Conservation (phyloP, 2,888 invertebrate genomes). For the Cacoxenus indagator region DNA sequence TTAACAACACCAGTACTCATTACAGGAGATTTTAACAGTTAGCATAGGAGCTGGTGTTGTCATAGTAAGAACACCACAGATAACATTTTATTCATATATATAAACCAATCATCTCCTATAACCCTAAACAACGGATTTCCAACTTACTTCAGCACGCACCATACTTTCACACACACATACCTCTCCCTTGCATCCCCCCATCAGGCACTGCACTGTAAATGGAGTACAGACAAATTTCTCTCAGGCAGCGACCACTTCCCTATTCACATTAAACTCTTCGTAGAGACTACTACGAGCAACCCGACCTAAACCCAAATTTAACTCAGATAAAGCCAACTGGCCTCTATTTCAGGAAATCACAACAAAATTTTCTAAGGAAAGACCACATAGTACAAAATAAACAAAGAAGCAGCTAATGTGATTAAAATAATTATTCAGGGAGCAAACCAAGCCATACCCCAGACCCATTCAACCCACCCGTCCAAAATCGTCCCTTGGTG, state of each 20-base stretch:
- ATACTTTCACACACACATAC: slow-evolving; percentile 35
- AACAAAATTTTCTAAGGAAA: neutral
- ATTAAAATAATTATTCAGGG: too few relatives aligned
- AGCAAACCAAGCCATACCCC: neutral
- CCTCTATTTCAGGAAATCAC: too few relatives aligned
- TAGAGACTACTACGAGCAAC: neutral
- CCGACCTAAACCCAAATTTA: neutral
- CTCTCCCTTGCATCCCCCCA: slow-evolving; percentile 30
- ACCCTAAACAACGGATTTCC: too few relatives aligned
- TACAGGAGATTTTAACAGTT: too few relatives aligned
- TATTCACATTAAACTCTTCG: slow-evolving; percentile 23
- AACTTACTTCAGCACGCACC: slow-evolving; percentile 35
- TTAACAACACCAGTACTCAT: too few relatives aligned
- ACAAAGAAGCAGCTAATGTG: too few relatives aligned
- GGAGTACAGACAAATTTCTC: slow-evolving; percentile 22
- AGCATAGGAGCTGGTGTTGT: too few relatives aligned
- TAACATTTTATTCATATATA: too few relatives aligned
- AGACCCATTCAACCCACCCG: neutral
- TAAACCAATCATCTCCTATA: too few relatives aligned
- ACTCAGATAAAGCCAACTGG: too few relatives aligned
- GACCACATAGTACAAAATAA: too few relatives aligned
- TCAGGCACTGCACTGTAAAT: slow-evolving; percentile 15
- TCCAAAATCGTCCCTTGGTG: neutral
- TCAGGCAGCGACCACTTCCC: slow-evolving; percentile 30
- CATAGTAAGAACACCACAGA: too few relatives aligned